phyloP scores from a whole-genome alignment of 2,797 vertebrate genomes.

The Lutjanus argentimaculatus region DNA sequence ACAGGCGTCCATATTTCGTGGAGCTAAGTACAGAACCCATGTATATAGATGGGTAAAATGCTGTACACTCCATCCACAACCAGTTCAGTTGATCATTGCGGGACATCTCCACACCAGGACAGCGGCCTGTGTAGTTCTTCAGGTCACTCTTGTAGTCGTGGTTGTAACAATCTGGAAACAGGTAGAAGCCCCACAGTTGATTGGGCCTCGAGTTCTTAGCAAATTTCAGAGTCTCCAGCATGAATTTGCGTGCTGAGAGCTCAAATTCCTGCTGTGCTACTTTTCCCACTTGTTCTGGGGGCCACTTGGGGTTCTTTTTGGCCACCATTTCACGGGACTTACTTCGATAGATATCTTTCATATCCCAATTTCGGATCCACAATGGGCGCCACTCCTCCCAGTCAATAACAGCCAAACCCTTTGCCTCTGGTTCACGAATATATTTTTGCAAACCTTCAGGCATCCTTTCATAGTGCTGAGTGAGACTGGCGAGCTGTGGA shows the following conservation, averaged over 20 bases:
- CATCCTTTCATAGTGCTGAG: constrained; percentile 86
- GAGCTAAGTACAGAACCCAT: constrained; percentile 86
- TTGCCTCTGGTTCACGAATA: constrained; percentile 86
- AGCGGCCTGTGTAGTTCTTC: constrained; percentile 93
- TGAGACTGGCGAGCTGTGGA: constrained; percentile 92
- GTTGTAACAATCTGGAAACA: constrained; percentile 99
- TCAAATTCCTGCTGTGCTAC: constrained; percentile 94
- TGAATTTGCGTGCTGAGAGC: constrained; percentile 89
- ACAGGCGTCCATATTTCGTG: constrained; percentile 88
- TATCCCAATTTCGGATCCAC: constrained; percentile 97
- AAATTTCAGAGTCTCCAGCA: constrained; percentile 90
- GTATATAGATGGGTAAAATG: constrained; percentile 96
- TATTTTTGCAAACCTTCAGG: constrained; percentile 86
- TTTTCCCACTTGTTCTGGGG: constrained; percentile 85
- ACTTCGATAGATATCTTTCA: constrained; percentile 92
- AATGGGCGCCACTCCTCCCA: constrained; percentile 99
- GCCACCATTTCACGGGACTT: constrained; percentile 86
- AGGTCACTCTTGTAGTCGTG: constrained; percentile 92
- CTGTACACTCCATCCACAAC: constrained; percentile 95
- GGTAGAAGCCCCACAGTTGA: constrained; percentile 97
- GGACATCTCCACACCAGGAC: constrained; percentile 89
- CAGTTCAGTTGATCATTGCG: constrained; percentile 94
- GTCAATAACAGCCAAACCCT: constrained; percentile 95
- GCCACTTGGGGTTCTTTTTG: constrained; percentile 84
- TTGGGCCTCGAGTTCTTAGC: constrained; percentile 91